phyloP scores from a whole-genome alignment of 2,797 vertebrate species.

The Vireo griseus region DNA sequence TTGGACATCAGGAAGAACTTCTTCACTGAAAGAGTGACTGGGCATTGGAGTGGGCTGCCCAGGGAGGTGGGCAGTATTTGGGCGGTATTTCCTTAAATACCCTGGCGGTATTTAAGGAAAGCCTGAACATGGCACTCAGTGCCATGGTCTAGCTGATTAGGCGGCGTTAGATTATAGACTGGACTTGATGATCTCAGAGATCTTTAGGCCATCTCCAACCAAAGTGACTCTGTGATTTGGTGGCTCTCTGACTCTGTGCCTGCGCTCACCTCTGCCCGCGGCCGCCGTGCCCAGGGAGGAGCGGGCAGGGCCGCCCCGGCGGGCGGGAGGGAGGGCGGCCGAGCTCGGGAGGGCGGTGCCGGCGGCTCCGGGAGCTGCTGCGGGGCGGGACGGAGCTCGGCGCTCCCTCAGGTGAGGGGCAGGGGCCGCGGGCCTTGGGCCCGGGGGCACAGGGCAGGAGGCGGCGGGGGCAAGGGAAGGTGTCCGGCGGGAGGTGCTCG shows the following conservation, averaged over 20 bases:
- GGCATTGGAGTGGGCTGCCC: too few species aligned
- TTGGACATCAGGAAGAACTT: background rate
- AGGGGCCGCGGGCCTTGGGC: background rate
- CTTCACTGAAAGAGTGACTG: background rate
- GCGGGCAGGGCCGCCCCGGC: background rate
- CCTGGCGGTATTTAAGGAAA: background rate
- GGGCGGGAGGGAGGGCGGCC: background rate
- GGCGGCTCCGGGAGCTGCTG: background rate
- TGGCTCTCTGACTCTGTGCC: accelerated
- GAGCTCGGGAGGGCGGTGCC: background rate
- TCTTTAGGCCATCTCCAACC: background rate
- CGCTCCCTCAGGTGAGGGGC: background rate
- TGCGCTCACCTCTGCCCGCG: accelerated
- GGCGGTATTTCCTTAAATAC: too few species aligned
- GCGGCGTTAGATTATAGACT: background rate
- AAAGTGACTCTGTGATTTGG: accelerated
- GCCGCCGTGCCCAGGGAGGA: accelerated
- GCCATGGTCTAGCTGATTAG: background rate
- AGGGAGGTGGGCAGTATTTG: too few species aligned
- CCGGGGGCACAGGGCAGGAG: background rate
- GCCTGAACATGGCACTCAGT: background rate
- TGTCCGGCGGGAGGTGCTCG: background rate
- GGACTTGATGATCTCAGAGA: background rate
- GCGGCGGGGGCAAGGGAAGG: background rate
- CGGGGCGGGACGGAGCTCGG: background rate